Conservation (phyloP, 1,140 invertebrate species). For the Tyrophagus putrescentiae region DNA sequence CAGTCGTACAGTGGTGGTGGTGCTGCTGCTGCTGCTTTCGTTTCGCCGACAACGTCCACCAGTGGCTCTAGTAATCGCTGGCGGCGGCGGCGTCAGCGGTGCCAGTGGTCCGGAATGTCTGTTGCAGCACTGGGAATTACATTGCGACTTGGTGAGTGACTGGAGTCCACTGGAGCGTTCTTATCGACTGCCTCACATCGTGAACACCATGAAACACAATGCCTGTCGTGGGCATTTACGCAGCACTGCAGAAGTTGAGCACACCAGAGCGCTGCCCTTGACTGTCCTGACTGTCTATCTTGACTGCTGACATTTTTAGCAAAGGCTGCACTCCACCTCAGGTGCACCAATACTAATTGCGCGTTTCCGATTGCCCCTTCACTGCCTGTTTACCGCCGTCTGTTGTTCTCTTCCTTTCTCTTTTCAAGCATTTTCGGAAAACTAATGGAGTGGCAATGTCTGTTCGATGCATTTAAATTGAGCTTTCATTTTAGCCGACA, state of each 20-base stretch:
- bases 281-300: background rate
- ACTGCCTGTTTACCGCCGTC: no score
- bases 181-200: background rate
- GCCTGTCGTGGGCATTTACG: background rate
- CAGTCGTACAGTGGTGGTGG: no score
- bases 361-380: background rate
- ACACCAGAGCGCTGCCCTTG: background rate
- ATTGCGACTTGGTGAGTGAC: background rate
- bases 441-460: no score
- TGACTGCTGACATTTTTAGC: background rate
- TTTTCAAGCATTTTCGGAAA: no score
- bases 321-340: background rate
- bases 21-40: no score
- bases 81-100: no score
- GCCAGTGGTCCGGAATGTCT: slow-evolving; percentile 1
- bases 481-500: no score
- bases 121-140: background rate
- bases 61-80: no score
- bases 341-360: background rate
- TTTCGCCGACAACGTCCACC: no score
- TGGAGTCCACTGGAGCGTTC: slow-evolving; percentile 8
- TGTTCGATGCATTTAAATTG: no score
- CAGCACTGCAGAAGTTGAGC: no score
- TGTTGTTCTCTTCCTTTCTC: no score
- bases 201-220: background rate